Evolutionary conservation across 2,113 vertebrate species (phyloP), one percentile per base, ranked within the genome.

Genomic region (Oncorhynchus gorbuscha): DNA sequence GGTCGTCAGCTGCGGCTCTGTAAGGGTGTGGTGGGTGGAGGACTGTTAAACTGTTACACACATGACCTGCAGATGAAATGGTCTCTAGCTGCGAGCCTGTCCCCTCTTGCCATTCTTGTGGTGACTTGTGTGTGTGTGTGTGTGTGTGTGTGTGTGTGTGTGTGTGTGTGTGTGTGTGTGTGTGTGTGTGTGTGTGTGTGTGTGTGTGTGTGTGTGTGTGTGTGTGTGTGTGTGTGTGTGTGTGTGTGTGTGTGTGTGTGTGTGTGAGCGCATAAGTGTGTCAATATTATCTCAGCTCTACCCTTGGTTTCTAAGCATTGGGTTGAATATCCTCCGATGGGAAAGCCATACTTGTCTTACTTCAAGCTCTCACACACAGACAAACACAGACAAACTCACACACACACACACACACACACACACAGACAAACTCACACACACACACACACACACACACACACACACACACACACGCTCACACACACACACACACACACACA

Each of bases 1-100:
- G 32, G 28, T 61, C 3, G 1, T 66, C 35, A 20, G 72, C 32
- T 30, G n/a, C 14, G 7, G 51, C 20, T 39, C 12, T 24, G 18
- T 73, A 59, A 20, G 32, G 20, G 55, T 73, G 55, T 73, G 14
- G 68, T 69, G 32, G 4, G 68, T n/a, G 68, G 32, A 69, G 13
- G 68, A 11, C 16, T 3, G 20, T 8, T 8, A n/a, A 22, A 64
- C 8, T 45, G 20, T 69, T 48, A n/a, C 69, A 70, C 39, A 8
- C 35, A 45, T 48, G 32, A 48, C 39, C 18, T 48, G n/a, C 12
- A 22, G 39, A 70, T 12, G 3, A 70, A 70, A 35, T 69, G 7
- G 39, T 39, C 69, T 7, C 20, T 48, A 70, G 35, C 69, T 70
- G 39, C 16, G 14, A 55, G 49, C 12, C 24, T 66, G 13, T 66